Percentiles rank a stretch among this genome's conserved stretches.
These are phyloP conservation scores for Erythrolamprus reginae DNA, from an alignment of 2,113 vertebrate genomes.

Conservation along the genomic window DNA sequence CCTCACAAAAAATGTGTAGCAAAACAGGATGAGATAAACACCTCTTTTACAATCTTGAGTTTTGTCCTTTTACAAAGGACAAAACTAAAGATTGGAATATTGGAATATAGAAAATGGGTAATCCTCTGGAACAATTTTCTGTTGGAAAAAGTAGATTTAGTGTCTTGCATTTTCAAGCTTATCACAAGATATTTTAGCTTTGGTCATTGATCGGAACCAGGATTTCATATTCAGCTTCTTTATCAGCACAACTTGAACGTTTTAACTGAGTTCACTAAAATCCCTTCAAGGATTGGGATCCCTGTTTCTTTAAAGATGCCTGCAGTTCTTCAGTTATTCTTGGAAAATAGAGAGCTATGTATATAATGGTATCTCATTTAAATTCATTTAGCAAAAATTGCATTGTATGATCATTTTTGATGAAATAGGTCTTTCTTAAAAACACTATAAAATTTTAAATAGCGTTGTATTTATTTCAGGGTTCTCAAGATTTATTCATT, in stretches of 20 bases:
- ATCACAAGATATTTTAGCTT: neutral
- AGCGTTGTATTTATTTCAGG: neutral
- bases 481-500: neutral
- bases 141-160: neutral
- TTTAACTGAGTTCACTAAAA: neutral
- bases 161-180: neutral
- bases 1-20: neutral
- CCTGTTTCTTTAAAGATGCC: neutral
- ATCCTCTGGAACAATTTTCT: neutral
- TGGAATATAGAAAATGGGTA: neutral
- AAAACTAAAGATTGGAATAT: neutral
- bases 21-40: neutral
- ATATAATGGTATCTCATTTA: neutral
- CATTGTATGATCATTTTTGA: neutral
- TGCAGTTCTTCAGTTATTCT: neutral
- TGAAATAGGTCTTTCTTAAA: neutral
- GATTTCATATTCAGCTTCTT: neutral
- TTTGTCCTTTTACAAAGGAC: too few relatives aligned
- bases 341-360: neutral
- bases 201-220: neutral
- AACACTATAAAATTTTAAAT: too few relatives aligned
- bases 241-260: neutral
- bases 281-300: neutral
- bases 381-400: neutral
- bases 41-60: neutral